These are phyloP conservation scores for Harpegnathos saltator DNA, from an alignment of 1,140 invertebrate species.

Conservation along the genomic window DNA sequence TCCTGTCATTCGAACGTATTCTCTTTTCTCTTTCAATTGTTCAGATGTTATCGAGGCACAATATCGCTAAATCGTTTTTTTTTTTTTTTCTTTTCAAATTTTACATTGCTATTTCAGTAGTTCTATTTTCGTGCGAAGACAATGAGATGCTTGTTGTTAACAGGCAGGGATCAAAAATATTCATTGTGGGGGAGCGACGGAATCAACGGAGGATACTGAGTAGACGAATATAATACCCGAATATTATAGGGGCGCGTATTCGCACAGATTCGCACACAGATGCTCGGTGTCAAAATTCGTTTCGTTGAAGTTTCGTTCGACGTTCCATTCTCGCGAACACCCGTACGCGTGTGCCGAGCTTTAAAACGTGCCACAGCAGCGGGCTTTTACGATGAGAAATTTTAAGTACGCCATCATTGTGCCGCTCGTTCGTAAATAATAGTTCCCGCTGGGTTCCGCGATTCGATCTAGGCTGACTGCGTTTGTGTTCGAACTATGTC, in stretches of 20 bases:
- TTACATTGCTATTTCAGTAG: too few relatives aligned
- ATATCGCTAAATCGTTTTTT: too few relatives aligned
- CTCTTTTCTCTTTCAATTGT: not conserved
- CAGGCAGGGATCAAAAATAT: not conserved
- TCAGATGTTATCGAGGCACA: too few relatives aligned
- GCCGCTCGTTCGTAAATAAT: slow-evolving; percentile 60
- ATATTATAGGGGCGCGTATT: too few relatives aligned
- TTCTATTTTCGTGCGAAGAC: too few relatives aligned
- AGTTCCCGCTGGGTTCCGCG: slow-evolving; percentile 8
- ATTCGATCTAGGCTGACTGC: slow-evolving; percentile 39
- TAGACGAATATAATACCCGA: not conserved
- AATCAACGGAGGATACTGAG: slow-evolving; percentile 4
- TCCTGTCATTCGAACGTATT: not conserved
- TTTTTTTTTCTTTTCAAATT: too few relatives aligned
- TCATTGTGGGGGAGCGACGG: too few relatives aligned
- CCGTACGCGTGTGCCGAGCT: not conserved
- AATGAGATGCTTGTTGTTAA: too few relatives aligned
- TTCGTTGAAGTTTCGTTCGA: not conserved
- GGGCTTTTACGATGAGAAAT: slow-evolving; percentile 52
- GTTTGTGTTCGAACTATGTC: slow-evolving; percentile 31
- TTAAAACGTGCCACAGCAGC: slow-evolving; percentile 12
- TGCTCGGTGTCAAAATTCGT: slow-evolving; percentile 27
- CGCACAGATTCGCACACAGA: too few relatives aligned
- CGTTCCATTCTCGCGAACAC: slow-evolving; percentile 30
- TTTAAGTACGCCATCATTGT: slow-evolving; percentile 40